A percentile compares a stretch with the other conserved stretches of the same genome.
phyloP scores from a whole-genome alignment of 2,888 invertebrate species.

The Drosophila koepferae region DNA sequence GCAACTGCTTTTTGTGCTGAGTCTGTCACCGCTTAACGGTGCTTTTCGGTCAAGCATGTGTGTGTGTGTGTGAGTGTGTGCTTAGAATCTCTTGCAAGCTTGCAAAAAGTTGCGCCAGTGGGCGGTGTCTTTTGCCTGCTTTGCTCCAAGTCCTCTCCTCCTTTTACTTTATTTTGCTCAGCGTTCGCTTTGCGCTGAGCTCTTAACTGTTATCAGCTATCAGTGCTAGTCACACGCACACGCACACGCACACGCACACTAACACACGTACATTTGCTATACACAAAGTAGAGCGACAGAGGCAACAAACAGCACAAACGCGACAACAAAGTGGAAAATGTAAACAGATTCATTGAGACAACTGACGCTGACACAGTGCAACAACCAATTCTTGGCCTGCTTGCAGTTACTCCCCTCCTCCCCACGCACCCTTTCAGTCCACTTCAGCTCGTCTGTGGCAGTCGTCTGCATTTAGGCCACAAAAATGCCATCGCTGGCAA shows the following conservation, averaged over 20 bases:
- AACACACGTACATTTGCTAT: no score
- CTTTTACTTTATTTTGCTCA: background rate
- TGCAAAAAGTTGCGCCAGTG: slow-evolving; percentile 48
- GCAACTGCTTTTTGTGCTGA: slow-evolving; percentile 59
- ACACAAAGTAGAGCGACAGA: slow-evolving; percentile 10
- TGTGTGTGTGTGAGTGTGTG: slow-evolving; percentile 13
- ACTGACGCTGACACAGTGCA: slow-evolving; percentile 74
- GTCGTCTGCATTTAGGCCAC: slow-evolving; percentile 73
- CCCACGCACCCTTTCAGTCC: background rate
- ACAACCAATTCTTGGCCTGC: slow-evolving; percentile 18
- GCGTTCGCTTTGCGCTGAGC: slow-evolving; percentile 22
- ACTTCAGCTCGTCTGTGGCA: background rate
- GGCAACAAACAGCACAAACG: background rate
- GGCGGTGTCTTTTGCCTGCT: slow-evolving; percentile 53
- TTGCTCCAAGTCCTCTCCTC: slow-evolving; percentile 1
- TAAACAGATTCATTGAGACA: slow-evolving; percentile 77
- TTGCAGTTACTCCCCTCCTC: background rate
- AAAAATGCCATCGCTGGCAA: slow-evolving; percentile 77
- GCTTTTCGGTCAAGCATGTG: slow-evolving; percentile 59
- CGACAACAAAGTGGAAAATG: slow-evolving; percentile 66
- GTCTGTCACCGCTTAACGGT: slow-evolving; percentile 72
- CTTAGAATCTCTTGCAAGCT: slow-evolving; percentile 49
- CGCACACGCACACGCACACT: slow-evolving; percentile 13
- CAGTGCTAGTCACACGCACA: slow-evolving; percentile 42
- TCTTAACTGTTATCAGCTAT: slow-evolving; percentile 68